Percentiles rank a stretch among this genome's conserved stretches.
Evolutionary conservation across 2,888 invertebrate species (phyloP).

Genomic region (Thyatira batis): DNA sequence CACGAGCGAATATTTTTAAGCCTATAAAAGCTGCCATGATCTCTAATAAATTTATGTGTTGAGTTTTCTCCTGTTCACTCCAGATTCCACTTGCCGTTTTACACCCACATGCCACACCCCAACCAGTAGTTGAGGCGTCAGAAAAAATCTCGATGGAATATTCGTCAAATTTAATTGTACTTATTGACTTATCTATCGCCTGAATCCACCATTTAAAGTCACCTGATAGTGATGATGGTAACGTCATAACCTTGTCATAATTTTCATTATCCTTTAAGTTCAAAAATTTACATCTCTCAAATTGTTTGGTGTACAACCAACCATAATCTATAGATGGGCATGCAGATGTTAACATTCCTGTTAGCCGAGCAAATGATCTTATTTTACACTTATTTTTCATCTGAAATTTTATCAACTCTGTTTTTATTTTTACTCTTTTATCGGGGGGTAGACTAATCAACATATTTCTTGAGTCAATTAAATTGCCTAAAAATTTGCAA

Average conservation of each 20-base stretch:
- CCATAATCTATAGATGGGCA: slow-evolving; percentile 40
- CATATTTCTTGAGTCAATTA: too few relatives aligned
- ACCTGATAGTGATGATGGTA: not conserved
- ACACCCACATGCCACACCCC: slow-evolving; percentile 8
- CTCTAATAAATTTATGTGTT: slow-evolving; percentile 14
- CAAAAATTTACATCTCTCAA: slow-evolving; percentile 25
- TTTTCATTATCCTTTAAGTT: slow-evolving; percentile 13
- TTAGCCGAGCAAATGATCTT: slow-evolving; percentile 19
- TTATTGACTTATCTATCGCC: not conserved
- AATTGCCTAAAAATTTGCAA: too few relatives aligned
- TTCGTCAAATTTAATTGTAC: not conserved
- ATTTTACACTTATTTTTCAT: slow-evolving; percentile 18
- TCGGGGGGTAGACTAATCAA: too few relatives aligned
- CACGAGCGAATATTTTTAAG: slow-evolving; percentile 7
- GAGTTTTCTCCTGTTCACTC: not conserved
- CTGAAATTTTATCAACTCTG: slow-evolving; percentile 7
- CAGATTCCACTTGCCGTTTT: slow-evolving; percentile 10
- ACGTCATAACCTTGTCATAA: slow-evolving; percentile 10
- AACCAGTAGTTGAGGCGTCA: slow-evolving; percentile 12
- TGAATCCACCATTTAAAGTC: slow-evolving; percentile 10
- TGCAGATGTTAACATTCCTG: slow-evolving; percentile 26
- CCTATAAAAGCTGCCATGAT: slow-evolving; percentile 10
- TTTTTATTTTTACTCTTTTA: slow-evolving; percentile 9
- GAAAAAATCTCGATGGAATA: slow-evolving; percentile 4
- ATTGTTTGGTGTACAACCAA: slow-evolving; percentile 33